phyloP scores from a whole-genome alignment of 2,113 vertebrate species.

The Urocolius indicus region DNA sequence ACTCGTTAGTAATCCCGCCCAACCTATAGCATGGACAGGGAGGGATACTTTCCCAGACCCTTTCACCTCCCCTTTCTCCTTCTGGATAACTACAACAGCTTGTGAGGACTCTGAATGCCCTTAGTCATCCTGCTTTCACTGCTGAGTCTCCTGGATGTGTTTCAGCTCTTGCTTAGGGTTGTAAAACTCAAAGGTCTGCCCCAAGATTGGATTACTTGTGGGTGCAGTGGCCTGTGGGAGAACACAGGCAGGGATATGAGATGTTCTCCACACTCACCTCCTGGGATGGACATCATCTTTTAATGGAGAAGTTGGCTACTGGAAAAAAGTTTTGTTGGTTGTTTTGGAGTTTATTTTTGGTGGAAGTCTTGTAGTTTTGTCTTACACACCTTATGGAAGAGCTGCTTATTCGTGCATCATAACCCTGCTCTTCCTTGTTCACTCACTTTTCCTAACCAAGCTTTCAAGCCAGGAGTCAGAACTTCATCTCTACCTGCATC shows the following conservation, averaged over 20 bases:
- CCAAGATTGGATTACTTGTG: no score
- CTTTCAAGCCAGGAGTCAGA: background rate
- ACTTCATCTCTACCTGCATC: background rate
- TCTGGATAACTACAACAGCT: background rate
- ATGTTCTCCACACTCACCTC: background rate
- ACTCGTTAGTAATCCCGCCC: no score
- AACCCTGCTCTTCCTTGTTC: background rate
- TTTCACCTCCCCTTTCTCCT: background rate
- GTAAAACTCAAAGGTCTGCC: no score
- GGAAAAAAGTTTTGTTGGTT: background rate
- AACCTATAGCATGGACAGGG: no score
- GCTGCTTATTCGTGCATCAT: background rate
- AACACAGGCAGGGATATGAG: no score
- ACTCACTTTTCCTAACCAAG: background rate
- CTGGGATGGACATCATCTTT: rapidly evolving
- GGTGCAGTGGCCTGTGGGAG: no score
- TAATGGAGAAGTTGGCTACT: background rate
- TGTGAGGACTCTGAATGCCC: no score
- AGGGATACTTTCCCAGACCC: no score
- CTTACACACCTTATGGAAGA: background rate
- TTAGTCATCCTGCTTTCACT: no score
- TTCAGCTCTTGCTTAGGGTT: no score
- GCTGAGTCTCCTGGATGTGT: no score
- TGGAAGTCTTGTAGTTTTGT: background rate
- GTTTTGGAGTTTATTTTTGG: background rate